Evolutionary conservation across 2,113 vertebrate genomes (phyloP).

Genomic region (Brachionichthys hirsutus): DNA sequence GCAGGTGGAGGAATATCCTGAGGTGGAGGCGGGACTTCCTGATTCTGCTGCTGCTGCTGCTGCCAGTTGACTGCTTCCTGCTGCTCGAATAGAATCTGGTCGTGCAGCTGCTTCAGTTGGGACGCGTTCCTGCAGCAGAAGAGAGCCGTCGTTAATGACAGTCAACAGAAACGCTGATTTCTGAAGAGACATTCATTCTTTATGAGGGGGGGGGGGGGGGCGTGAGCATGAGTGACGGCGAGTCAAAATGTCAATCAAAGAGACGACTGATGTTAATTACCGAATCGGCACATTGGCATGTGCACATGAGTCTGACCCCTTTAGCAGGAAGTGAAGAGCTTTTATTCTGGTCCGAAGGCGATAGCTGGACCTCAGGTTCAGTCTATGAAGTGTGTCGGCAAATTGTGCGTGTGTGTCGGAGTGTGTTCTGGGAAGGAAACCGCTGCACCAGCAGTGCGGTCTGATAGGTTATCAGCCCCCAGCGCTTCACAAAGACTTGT

Average conservation of each 20-base stretch:
- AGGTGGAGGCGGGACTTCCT: constrained; percentile 73
- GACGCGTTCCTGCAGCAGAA: constrained; percentile 83
- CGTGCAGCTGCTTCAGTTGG: constrained; percentile 92
- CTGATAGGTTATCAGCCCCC: constrained; percentile 67
- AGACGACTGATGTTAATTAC: neutral
- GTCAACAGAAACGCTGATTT: constrained; percentile 9
- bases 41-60: constrained; percentile 61
- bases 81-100: constrained; percentile 90
- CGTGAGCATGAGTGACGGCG: constrained; percentile 24
- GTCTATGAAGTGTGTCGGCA: constrained; percentile 12
- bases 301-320: constrained; percentile 3
- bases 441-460: constrained; percentile 24
- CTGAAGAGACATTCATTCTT: neutral
- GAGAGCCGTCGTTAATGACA: neutral
- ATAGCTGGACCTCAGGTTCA: constrained; percentile 24
- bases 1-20: constrained; percentile 79
- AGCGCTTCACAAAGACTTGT: constrained; percentile 45
- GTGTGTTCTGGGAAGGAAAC: constrained; percentile 53
- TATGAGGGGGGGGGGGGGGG: neutral
- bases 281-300: constrained; percentile 21
- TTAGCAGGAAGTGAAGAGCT: constrained; percentile 10
- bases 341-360: constrained; percentile 12
- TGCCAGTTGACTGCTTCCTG: constrained; percentile 81
- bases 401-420: constrained; percentile 5
- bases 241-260: constrained; percentile 22